Base-by-base conservation (phyloP, 2,888 invertebrate genomes). In the Nomada fucata region DNA sequence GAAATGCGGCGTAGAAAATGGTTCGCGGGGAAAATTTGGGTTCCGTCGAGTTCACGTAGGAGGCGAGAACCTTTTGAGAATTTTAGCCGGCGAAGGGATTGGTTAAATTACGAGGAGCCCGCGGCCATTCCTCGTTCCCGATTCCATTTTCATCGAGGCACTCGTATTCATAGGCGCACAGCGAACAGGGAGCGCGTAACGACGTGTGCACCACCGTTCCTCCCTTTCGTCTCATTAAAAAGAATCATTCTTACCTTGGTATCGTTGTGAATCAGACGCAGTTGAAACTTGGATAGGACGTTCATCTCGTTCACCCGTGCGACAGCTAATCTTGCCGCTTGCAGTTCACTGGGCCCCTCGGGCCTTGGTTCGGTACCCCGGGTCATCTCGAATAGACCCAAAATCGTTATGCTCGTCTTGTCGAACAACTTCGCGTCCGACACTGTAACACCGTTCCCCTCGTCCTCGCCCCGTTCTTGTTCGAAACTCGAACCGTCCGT, bases 361-460 rank as follows among this genome's bases (percentile, higher is more conserved):
- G 95, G 94, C 77, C 97, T 94, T 0, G 95, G 95, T 2, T 96
- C 96, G 13, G 95, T 95, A 79, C 94, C 94, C 1, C 96, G 95
- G 11, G 96, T 96, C 90, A 97, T 94, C 94, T 97, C 97, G 92
- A 97, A 97, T 29, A 97, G 95, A 0, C 97, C 97, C 89, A 97
- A 95, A 83, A 97, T 95, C 0, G 96, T 95, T 63, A 96, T 95
- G 90, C 95, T 95, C 61, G 95, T 89, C 86, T 91, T 92, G 73
- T 90, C 89, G 57, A 79, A 79, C 72, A 86, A 55, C 29, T 71
- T 84, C 74, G 70, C 79, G 53, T 76, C 80, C 68, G 84, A 20
- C 76, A 52, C 44, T 7, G 79, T 76, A 15, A 71, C 76, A 26
- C 67, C 81, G 23, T 52, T 63, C 15, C 52, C 73, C 29, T 61